Evolutionary conservation across 2,113 vertebrate genomes (phyloP), one percentile per base, ranked within the genome.

Genomic region (Apodemus speciosus): DNA sequence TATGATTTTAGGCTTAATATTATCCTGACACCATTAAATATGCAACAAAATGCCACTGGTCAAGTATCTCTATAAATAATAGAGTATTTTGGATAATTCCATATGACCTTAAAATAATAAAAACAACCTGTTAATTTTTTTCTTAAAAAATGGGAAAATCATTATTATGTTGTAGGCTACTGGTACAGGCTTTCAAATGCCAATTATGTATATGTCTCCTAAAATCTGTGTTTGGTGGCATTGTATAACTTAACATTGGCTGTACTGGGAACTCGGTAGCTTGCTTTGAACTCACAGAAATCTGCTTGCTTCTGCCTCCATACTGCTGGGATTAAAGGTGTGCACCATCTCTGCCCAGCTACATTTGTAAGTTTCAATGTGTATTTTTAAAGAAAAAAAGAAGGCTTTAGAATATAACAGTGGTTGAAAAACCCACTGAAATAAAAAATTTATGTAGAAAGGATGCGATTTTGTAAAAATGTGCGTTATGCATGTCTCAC

Each of bases 401-500:
- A 71, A 60, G 11, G 88, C 10, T 91, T 92, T 79, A 69, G 51
- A 88, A 85, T 71, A 35, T 30, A 86, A 79, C 0, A 79, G 9
- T 76, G 43, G 66, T 35, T 46, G 1, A 73, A 15, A 38, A 83
- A 86, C 53, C 9, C 14, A 43, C 11, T 49, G 40, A 91, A 68
- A 66, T 86, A 84, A 83, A 72, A 2, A 21, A 87, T 71, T 62
- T 68, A n/a, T 35, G 3, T 56, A 75, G 13, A 77, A 84, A 91
- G 40, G 14, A 14, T 89, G 66, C 68, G 62, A 66, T 64, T 93
- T 94, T 79, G 53, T 72, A 83, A 94, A 88, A 69, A 6, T 46
- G 77, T 93, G 23, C 25, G 35, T 2, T 75, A 8, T 4, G 9
- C 20, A 27, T 92, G 6, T 58, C 1, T 51, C 3, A 51, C 9